phyloP scores from a whole-genome alignment of 2,888 invertebrate species.

The Apamea anceps region DNA sequence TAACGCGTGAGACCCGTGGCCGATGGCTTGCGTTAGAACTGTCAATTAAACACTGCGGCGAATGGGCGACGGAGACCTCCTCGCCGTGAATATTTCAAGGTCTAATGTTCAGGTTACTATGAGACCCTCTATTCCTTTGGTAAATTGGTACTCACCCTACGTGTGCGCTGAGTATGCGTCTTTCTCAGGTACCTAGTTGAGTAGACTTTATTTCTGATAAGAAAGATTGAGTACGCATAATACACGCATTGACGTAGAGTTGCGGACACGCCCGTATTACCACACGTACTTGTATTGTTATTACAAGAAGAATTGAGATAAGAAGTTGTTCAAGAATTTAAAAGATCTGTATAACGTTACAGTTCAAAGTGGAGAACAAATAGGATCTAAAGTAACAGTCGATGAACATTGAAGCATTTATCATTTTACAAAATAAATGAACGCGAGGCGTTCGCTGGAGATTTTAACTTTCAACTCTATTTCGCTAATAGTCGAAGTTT shows the following conservation, averaged over 20 bases:
- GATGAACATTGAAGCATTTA: slow-evolving; percentile 26
- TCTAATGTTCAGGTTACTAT: neutral
- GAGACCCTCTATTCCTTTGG: neutral
- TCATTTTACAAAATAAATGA: slow-evolving; percentile 17
- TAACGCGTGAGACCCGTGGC: neutral
- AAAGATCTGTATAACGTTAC: neutral
- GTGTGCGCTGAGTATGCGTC: neutral
- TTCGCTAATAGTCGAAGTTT: slow-evolving; percentile 43
- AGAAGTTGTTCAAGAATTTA: neutral
- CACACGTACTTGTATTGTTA: too few relatives aligned
- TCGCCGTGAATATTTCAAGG: neutral
- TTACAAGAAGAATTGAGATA: neutral
- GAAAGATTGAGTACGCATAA: neutral
- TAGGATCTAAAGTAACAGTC: slow-evolving; percentile 1
- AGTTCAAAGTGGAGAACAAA: neutral
- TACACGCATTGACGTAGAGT: too few relatives aligned
- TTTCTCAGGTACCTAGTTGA: neutral
- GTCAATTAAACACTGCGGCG: neutral
- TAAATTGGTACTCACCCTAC: neutral
- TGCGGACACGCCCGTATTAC: too few relatives aligned
- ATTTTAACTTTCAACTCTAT: slow-evolving; percentile 43
- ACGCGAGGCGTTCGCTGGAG: neutral
- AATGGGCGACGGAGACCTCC: neutral
- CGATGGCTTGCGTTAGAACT: neutral
- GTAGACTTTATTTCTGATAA: neutral